Percentiles rank a stretch among this genome's conserved stretches.
These are phyloP conservation scores for Gisinianus flammeolus DNA, from an alignment of 2,888 invertebrate genomes.

Conservation along the genomic window DNA sequence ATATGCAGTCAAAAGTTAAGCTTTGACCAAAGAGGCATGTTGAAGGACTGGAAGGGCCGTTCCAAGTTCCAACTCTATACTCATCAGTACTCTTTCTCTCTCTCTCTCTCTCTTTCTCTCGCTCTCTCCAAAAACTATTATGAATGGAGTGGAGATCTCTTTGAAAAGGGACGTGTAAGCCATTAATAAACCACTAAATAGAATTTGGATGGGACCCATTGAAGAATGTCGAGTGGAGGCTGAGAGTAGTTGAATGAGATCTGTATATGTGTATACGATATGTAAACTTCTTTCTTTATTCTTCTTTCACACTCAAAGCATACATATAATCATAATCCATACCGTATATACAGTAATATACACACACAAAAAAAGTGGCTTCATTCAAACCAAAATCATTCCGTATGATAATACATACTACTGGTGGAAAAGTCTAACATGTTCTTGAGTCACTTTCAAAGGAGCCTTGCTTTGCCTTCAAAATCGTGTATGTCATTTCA, in stretches of 20 bases:
- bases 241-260: not conserved
- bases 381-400: too few relatives aligned
- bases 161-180: slow-evolving; percentile 47
- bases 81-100: too few relatives aligned
- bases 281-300: not conserved
- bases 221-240: slow-evolving; percentile 28
- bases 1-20: not conserved
- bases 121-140: too few relatives aligned
- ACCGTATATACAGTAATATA: too few relatives aligned
- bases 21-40: not conserved
- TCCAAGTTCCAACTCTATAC: slow-evolving; percentile 7
- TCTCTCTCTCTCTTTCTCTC: too few relatives aligned
- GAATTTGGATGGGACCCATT: slow-evolving; percentile 49
- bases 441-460: too few relatives aligned
- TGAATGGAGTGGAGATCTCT: slow-evolving; percentile 21
- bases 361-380: too few relatives aligned
- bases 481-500: too few relatives aligned
- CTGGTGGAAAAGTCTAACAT: too few relatives aligned
- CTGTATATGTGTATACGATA: not conserved
- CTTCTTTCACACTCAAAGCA: slow-evolving; percentile 1
- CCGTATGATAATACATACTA: too few relatives aligned
- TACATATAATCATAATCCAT: too few relatives aligned
- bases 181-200: slow-evolving; percentile 59
- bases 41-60: slow-evolving; percentile 7
- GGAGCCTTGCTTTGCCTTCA: too few relatives aligned